Percentiles rank a stretch among this genome's conserved stretches.
phyloP scores from a whole-genome alignment of 2,797 vertebrate genomes.

The Ptychadena robeensis region DNA sequence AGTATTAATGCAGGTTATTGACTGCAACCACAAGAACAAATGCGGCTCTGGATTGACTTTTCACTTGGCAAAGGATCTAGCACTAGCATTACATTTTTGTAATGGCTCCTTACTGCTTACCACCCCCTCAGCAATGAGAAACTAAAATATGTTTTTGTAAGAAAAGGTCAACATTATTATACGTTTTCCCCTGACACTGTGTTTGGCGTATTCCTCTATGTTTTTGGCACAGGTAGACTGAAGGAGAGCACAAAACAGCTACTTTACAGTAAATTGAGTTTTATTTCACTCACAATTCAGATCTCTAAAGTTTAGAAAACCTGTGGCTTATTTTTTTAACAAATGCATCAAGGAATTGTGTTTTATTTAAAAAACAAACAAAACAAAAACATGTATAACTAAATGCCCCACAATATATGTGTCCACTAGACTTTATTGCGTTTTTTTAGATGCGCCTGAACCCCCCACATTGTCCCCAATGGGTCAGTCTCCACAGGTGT shows the following conservation, averaged over 20 bases:
- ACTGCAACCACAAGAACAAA: conserved; percentile 22
- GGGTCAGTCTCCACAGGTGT: too few species aligned
- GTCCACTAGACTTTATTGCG: neutral
- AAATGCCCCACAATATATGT: neutral
- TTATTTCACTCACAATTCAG: conserved; percentile 26
- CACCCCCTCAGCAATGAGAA: conserved; percentile 43
- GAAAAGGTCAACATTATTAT: conserved; percentile 54
- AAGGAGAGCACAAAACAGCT: conserved; percentile 17
- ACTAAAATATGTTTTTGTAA: conserved; percentile 52
- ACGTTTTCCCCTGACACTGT: conserved; percentile 45
- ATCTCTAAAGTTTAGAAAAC: conserved; percentile 15
- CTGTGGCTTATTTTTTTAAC: conserved; percentile 15
- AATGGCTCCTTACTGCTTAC: conserved; percentile 37
- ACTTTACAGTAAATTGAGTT: conserved; percentile 24
- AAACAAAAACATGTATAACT: too few species aligned
- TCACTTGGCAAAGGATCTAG: conserved; percentile 34
- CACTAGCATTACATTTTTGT: conserved; percentile 11
- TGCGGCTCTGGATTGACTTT: conserved; percentile 29
- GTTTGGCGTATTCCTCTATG: conserved; percentile 31
- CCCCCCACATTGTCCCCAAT: too few species aligned
- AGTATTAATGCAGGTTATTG: conserved; percentile 24
- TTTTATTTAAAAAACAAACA: conserved; percentile 29
- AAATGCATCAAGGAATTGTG: conserved; percentile 21
- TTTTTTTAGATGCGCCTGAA: too few species aligned
- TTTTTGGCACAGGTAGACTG: conserved; percentile 34